Percentiles rank a stretch among this genome's conserved stretches.
Evolutionary conservation across 2,113 vertebrate genomes (phyloP).

Genomic region (Salvelinus alpinus): DNA sequence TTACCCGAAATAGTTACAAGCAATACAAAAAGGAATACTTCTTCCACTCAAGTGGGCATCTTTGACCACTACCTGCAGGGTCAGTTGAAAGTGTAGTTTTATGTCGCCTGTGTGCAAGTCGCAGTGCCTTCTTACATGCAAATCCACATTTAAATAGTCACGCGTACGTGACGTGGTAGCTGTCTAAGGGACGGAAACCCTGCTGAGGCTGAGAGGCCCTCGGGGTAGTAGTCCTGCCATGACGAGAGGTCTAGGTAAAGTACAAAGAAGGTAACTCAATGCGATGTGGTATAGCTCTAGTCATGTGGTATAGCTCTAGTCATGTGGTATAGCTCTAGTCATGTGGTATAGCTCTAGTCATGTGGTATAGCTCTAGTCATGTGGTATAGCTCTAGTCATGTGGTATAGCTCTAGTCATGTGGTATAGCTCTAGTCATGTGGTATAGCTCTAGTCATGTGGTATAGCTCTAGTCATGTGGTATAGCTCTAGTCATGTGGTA

Average conservation of each 20-base stretch:
- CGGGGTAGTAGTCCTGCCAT: too few species aligned
- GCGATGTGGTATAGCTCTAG: slow-evolving; percentile 10
- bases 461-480: too few species aligned
- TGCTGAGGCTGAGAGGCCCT: slow-evolving; percentile 27
- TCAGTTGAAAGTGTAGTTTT: slow-evolving; percentile 53
- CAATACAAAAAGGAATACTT: too few species aligned
- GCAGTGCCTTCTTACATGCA: slow-evolving; percentile 77
- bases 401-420: too few species aligned
- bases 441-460: too few species aligned
- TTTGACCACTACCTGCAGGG: slow-evolving; percentile 51
- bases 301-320: neutral
- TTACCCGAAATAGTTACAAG: too few species aligned
- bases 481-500: too few species aligned
- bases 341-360: too few species aligned
- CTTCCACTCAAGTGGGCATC: slow-evolving; percentile 13
- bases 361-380: too few species aligned
- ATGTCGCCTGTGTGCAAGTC: slow-evolving; percentile 63
- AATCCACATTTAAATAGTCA: slow-evolving; percentile 69
- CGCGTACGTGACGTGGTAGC: slow-evolving; percentile 64
- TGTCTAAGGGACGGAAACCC: neutral
- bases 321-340: neutral
- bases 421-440: too few species aligned
- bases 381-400: too few species aligned
- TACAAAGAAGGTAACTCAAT: slow-evolving; percentile 41
- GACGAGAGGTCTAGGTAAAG: slow-evolving; percentile 35